Percentiles rank a stretch among this genome's conserved stretches.
Evolutionary conservation across 2,797 vertebrate species (phyloP).

Genomic region (Dallia pectoralis): DNA sequence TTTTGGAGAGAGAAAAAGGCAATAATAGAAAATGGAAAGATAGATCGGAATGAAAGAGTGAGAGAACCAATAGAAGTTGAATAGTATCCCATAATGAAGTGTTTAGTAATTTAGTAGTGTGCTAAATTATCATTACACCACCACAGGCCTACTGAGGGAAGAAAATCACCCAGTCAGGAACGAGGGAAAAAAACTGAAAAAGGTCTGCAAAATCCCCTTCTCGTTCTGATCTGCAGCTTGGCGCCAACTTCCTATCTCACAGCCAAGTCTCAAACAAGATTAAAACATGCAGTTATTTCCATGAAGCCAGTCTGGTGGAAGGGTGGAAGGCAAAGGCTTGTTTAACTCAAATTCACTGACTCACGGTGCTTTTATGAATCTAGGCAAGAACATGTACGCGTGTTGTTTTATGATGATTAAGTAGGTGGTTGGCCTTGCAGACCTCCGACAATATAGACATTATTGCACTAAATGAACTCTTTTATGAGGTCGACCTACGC

Average conservation of each 20-base stretch:
- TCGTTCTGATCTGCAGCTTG: constrained; percentile 1
- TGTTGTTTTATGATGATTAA: too few relatives aligned
- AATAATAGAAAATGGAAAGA: neutral
- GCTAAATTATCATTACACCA: neutral
- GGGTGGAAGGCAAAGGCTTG: neutral
- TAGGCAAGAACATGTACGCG: too few relatives aligned
- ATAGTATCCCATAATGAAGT: constrained; percentile 1
- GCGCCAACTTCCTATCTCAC: neutral
- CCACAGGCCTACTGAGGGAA: neutral
- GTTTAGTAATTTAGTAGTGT: neutral
- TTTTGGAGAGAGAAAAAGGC: neutral
- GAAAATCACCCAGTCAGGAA: neutral
- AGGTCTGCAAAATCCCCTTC: neutral
- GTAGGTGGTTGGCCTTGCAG: neutral
- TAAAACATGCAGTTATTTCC: neutral
- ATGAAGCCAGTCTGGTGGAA: neutral
- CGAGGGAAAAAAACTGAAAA: neutral
- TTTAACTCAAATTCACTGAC: neutral
- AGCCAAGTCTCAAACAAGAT: constrained; percentile 1
- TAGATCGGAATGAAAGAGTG: too few relatives aligned
- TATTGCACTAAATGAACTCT: neutral
- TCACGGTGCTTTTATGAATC: too few relatives aligned
- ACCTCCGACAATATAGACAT: too few relatives aligned
- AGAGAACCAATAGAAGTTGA: neutral
- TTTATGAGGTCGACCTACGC: neutral